These are phyloP conservation scores for Hypomecis punctinalis DNA, from an alignment of 2,888 invertebrate genomes.

Conservation along the genomic window DNA sequence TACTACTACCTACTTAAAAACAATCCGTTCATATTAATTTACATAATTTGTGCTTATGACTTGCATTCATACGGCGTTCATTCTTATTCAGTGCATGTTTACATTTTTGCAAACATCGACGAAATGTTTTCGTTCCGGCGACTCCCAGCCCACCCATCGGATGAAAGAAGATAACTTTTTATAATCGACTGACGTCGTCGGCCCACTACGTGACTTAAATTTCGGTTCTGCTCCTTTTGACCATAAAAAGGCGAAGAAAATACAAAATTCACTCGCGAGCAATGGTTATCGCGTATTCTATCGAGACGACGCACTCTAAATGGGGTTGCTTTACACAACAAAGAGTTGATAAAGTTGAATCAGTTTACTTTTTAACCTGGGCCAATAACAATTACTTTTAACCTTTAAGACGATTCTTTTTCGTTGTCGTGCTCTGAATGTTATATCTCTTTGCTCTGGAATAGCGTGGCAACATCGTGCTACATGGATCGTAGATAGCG, in stretches of 20 bases:
- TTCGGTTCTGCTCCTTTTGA: conserved; percentile 48
- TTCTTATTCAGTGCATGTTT: conserved; percentile 32
- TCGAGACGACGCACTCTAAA: conserved; percentile 59
- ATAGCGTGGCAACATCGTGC: no score
- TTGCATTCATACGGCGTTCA: conserved; percentile 2
- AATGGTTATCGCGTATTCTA: conserved; percentile 67
- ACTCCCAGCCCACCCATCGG: conserved; percentile 23
- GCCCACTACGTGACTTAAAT: conserved; percentile 60
- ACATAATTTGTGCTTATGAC: no score
- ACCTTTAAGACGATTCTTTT: conserved; percentile 4
- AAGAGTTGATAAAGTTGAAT: conserved; percentile 62
- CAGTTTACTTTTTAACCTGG: conserved; percentile 47
- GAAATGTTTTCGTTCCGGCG: conserved; percentile 28
- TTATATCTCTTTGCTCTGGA: background rate
- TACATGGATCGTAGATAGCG: no score
- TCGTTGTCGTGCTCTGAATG: background rate
- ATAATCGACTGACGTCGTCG: conserved; percentile 44
- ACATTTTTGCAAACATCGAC: conserved; percentile 31
- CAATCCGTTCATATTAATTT: no score
- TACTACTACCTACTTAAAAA: no score
- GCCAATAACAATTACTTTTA: conserved; percentile 26
- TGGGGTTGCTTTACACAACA: conserved; percentile 61
- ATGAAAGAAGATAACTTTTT: conserved; percentile 42
- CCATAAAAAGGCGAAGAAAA: conserved; percentile 50
- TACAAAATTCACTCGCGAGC: conserved; percentile 55